Percentiles rank a stretch among this genome's conserved stretches.
These are phyloP conservation scores for Paedocypris sp. DNA, from an alignment of 2,113 vertebrate species.

Conservation along the genomic window DNA sequence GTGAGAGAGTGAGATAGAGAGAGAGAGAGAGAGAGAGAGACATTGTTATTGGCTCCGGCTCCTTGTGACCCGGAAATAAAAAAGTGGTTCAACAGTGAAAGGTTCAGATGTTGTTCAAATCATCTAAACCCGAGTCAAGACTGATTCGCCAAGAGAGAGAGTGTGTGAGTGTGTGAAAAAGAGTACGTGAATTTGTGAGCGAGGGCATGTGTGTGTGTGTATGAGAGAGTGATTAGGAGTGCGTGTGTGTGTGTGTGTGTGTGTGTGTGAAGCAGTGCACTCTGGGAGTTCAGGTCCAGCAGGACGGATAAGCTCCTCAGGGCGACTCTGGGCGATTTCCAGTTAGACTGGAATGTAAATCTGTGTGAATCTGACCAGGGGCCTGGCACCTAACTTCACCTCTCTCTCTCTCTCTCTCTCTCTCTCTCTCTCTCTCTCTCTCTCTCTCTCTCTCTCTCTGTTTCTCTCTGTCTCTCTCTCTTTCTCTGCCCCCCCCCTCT, in stretches of 20 bases:
- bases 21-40: no score
- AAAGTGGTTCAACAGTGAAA: no score
- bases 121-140: no score
- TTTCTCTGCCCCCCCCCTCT: no score
- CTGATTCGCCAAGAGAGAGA: no score
- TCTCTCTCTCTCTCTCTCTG: conserved; percentile 18
- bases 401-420: conserved; percentile 17
- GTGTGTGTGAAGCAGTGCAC: conserved; percentile 1
- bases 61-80: no score
- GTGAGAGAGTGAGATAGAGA: no score
- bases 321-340: conserved; percentile 55
- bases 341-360: conserved; percentile 58
- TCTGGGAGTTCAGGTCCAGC: conserved; percentile 53
- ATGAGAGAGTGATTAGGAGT: conserved; percentile 5
- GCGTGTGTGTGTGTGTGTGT: neutral
- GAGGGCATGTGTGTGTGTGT: neutral
- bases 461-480: conserved; percentile 16
- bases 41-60: no score
- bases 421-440: conserved; percentile 16
- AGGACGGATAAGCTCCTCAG: conserved; percentile 50
- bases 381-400: conserved; percentile 44
- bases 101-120: no score
- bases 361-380: conserved; percentile 48
- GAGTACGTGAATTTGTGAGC: neutral
- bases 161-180: neutral